phyloP scores from a whole-genome alignment of 2,113 vertebrate species.

The Bagarius yarrelli region DNA sequence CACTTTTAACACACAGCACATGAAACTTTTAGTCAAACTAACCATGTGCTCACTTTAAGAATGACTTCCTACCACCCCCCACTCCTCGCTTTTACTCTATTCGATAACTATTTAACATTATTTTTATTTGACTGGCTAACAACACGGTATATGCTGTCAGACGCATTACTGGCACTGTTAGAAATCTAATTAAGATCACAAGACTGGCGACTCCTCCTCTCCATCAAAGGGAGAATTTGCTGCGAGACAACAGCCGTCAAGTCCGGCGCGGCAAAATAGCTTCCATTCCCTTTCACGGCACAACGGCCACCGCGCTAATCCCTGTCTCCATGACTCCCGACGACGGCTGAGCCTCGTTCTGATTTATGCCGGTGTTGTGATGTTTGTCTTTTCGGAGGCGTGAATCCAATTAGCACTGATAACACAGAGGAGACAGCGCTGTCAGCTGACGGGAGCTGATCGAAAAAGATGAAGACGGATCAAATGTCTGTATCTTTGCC shows the following conservation, averaged over 20 bases:
- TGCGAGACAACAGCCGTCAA: slow-evolving; percentile 87
- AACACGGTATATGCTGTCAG: slow-evolving; percentile 83
- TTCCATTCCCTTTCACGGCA: slow-evolving; percentile 79
- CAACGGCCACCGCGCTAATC: slow-evolving; percentile 83
- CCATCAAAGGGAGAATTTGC: slow-evolving; percentile 86
- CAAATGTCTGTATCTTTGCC: background rate
- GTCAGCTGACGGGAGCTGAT: background rate
- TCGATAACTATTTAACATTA: slow-evolving; percentile 57
- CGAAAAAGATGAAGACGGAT: background rate
- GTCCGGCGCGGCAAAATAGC: slow-evolving; percentile 79
- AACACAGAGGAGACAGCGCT: slow-evolving; percentile 23
- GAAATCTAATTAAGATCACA: slow-evolving; percentile 99
- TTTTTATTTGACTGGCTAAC: slow-evolving; percentile 82
- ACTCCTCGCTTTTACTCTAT: background rate
- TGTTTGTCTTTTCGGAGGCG: slow-evolving; percentile 77
- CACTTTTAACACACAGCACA: background rate
- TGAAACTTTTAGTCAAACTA: background rate
- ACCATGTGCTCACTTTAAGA: background rate
- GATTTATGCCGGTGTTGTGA: slow-evolving; percentile 72
- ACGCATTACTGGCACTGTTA: slow-evolving; percentile 86
- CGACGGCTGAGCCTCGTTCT: slow-evolving; percentile 77
- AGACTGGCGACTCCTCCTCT: slow-evolving; percentile 88
- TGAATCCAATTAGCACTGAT: slow-evolving; percentile 59
- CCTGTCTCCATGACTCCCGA: slow-evolving; percentile 88
- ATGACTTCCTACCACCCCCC: too few species aligned